Conservation (phyloP, 1,140 invertebrate genomes). For the Phenacoccus solenopsis region DNA sequence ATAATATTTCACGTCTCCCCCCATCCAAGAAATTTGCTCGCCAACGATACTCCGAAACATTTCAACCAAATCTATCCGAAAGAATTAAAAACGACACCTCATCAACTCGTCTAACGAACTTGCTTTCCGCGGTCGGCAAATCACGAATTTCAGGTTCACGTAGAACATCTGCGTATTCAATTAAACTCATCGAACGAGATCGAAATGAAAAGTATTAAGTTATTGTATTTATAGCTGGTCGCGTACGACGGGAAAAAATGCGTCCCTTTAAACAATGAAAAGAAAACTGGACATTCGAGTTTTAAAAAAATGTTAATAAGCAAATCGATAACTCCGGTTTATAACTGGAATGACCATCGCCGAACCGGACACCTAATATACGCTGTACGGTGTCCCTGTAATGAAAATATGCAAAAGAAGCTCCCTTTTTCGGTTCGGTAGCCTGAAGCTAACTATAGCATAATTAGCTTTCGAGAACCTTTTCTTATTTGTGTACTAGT, state of each 20-base stretch:
- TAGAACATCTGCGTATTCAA: background rate
- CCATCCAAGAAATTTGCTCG: too few relatives aligned
- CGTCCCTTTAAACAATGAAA: background rate
- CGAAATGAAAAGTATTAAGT: background rate
- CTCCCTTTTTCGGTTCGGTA: background rate
- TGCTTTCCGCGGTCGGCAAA: too few relatives aligned
- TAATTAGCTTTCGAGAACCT: background rate
- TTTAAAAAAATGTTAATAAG: conserved; percentile 16
- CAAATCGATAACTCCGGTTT: background rate
- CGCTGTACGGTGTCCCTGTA: background rate
- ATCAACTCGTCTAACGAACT: too few relatives aligned
- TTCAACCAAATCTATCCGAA: too few relatives aligned
- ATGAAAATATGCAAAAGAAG: background rate
- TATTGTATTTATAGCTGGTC: too few relatives aligned
- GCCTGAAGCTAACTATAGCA: background rate
- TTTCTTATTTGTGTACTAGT: background rate
- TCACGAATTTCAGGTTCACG: background rate
- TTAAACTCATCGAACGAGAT: background rate
- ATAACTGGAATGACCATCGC: background rate
- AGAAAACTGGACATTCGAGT: background rate
- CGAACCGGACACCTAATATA: background rate
- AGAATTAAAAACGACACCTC: too few relatives aligned
- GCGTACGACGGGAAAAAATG: too few relatives aligned
- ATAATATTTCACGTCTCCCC: too few relatives aligned
- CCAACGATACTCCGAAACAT: too few relatives aligned